A percentile compares a stretch with the other conserved stretches of the same genome.
Conservation (phyloP, 2,113 vertebrate species). For the Ctenodactylus gundi region DNA sequence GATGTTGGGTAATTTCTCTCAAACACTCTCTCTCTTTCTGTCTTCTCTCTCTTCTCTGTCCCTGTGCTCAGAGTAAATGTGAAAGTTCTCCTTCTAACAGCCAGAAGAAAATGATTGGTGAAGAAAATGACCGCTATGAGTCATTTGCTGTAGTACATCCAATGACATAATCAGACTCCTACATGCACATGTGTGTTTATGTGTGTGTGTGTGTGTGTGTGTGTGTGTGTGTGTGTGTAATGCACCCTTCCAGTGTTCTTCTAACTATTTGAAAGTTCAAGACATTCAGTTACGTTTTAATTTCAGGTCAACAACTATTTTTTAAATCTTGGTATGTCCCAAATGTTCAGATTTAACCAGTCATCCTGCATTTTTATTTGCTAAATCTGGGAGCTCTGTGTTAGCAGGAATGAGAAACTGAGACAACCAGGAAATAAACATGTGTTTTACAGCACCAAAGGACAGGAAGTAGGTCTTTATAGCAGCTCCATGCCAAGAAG, state of each 20-base stretch:
- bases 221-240: not conserved
- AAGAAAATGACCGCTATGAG: not conserved
- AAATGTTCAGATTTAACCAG: not conserved
- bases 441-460: not conserved
- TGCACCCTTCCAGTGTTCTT: not conserved
- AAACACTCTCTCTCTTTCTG: not conserved
- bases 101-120: not conserved
- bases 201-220: not conserved
- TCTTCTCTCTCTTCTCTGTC: not conserved
- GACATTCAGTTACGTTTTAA: not conserved
- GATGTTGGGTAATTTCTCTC: not conserved
- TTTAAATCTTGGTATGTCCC: not conserved
- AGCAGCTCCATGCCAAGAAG: not conserved
- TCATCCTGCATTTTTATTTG: not conserved
- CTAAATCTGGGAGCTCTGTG: not conserved
- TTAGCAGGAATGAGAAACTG: not conserved
- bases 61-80: not conserved
- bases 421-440: constrained; percentile 1
- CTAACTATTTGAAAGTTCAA: not conserved
- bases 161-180: not conserved
- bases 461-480: not conserved
- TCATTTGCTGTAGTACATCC: not conserved
- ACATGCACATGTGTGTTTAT: not conserved
- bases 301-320: not conserved
- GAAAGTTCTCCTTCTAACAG: not conserved